These are phyloP conservation scores for Beris morrisii DNA, from an alignment of 2,888 invertebrate species.

Conservation along the genomic window DNA sequence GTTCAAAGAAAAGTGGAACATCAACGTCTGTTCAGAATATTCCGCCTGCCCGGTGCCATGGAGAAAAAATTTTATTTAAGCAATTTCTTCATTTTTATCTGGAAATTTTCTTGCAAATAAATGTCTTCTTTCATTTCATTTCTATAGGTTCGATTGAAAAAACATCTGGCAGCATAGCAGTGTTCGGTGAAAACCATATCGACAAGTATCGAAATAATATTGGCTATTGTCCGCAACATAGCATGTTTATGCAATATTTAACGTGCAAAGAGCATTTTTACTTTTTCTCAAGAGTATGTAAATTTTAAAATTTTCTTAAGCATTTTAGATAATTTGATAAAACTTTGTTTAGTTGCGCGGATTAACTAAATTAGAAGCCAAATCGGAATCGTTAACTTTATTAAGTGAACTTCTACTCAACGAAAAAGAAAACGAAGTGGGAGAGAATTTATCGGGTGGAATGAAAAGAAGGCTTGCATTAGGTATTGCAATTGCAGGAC, in stretches of 20 bases:
- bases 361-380: slow-evolving; percentile 55
- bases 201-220: slow-evolving; percentile 69
- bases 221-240: slow-evolving; percentile 90
- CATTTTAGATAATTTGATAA: slow-evolving; percentile 2
- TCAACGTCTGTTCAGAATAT: too few species aligned
- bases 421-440: slow-evolving; percentile 64
- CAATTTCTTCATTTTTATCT: too few species aligned
- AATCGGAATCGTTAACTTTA: slow-evolving; percentile 60
- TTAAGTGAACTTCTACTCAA: slow-evolving; percentile 63
- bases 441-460: slow-evolving; percentile 80
- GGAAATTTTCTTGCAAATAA: too few species aligned
- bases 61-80: too few species aligned
- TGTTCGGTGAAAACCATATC: slow-evolving; percentile 69
- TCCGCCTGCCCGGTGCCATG: too few species aligned
- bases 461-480: slow-evolving; percentile 88
- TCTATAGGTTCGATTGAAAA: slow-evolving; percentile 47
- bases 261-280: slow-evolving; percentile 81
- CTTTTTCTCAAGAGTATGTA: slow-evolving; percentile 78
- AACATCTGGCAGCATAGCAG: slow-evolving; percentile 51
- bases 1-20: too few species aligned
- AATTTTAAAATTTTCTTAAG: slow-evolving; percentile 13
- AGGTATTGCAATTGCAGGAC: slow-evolving; percentile 82
- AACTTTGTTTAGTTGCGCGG: slow-evolving; percentile 65
- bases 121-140: not conserved
- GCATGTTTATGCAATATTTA: slow-evolving; percentile 79